phyloP scores from a whole-genome alignment of 2,797 vertebrate species.

The Halcyon smyrnensis region DNA sequence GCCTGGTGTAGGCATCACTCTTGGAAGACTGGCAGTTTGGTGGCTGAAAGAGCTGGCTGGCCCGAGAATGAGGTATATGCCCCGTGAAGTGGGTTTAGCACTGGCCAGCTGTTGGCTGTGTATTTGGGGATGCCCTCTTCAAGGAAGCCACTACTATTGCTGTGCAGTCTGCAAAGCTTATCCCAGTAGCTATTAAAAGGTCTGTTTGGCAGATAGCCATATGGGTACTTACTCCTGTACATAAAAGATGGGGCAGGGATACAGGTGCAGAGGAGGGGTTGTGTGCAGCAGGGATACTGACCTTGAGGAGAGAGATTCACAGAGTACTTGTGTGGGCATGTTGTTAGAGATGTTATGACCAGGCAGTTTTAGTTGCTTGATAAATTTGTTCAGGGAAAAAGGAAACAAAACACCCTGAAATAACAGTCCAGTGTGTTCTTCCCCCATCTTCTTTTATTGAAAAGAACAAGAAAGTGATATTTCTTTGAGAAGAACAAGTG shows the following conservation, averaged over 20 bases:
- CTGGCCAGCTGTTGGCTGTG: not conserved
- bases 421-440: not conserved
- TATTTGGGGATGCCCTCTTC: not conserved
- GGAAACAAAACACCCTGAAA: not conserved
- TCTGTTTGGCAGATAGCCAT: not conserved
- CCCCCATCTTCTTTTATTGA: not conserved
- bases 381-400: not conserved
- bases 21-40: not conserved
- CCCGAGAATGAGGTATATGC: not conserved
- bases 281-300: not conserved
- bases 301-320: not conserved
- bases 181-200: not conserved
- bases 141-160: not conserved
- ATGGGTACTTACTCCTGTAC: not conserved
- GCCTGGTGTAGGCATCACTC: not conserved
- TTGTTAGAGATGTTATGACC: not conserved
- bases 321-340: not conserved
- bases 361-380: not conserved
- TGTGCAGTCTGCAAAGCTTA: not conserved
- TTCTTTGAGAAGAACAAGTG: conserved; percentile 19
- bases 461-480: not conserved
- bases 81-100: not conserved
- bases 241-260: not conserved
- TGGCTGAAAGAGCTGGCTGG: not conserved
- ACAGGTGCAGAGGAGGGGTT: not conserved